phyloP scores from a whole-genome alignment of 2,113 vertebrate species.

The Rhegmatorhina hoffmannsi region DNA sequence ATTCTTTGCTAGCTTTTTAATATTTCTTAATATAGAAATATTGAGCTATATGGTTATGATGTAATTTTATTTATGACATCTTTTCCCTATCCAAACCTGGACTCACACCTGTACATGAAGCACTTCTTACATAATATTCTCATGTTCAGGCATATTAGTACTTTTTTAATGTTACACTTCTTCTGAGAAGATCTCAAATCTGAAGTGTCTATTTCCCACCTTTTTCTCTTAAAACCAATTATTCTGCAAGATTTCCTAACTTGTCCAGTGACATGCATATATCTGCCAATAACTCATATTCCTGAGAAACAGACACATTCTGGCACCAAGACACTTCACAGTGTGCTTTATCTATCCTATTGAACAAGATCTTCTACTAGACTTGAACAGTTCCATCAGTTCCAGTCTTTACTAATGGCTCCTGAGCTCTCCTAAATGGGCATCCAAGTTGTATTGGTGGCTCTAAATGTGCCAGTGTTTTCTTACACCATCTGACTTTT shows the following conservation, averaged over 20 bases:
- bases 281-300: not conserved
- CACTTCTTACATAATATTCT: not conserved
- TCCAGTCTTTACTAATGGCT: not conserved
- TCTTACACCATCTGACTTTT: not conserved
- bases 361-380: not conserved
- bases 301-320: not conserved
- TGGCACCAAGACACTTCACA: not conserved
- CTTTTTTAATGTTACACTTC: not conserved
- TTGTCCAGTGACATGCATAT: not conserved
- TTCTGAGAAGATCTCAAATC: not conserved
- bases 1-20: not conserved
- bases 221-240: not conserved
- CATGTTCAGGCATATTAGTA: not conserved
- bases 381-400: not conserved
- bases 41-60: not conserved
- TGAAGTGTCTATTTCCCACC: not conserved
- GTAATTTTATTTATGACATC: not conserved
- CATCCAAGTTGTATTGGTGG: not conserved
- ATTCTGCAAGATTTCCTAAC: not conserved
- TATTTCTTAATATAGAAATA: not conserved
- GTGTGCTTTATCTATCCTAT: not conserved
- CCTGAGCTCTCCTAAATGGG: not conserved
- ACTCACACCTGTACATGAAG: not conserved
- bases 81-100: not conserved
- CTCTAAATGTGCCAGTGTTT: not conserved